Conservation (phyloP, 2,888 invertebrate species). For the Agrotis clavis region DNA sequence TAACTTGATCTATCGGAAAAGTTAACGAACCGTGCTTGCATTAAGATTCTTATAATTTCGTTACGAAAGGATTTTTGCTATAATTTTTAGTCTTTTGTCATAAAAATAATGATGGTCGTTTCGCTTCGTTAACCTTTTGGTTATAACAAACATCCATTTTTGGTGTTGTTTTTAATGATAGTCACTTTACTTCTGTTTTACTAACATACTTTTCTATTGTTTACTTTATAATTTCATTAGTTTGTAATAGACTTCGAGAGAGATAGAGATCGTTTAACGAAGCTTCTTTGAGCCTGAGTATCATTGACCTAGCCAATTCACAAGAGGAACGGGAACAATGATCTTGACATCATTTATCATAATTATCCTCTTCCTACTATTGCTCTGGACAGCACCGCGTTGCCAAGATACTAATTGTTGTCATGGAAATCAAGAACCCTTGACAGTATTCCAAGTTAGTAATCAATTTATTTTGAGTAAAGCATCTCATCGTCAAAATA, state of each 20-base stretch:
- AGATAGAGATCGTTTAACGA: neutral
- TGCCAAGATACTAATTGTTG: constrained; percentile 53
- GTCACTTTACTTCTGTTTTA: neutral
- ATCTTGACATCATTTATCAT: constrained; percentile 53
- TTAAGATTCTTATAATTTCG: constrained; percentile 62
- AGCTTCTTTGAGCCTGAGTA: constrained; percentile 6
- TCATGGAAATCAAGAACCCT: constrained; percentile 46
- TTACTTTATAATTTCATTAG: constrained; percentile 10
- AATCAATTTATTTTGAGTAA: constrained; percentile 29
- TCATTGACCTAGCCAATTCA: constrained; percentile 25
- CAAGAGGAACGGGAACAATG: constrained; percentile 37
- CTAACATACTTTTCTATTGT: constrained; percentile 27
- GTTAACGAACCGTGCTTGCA: constrained; percentile 70
- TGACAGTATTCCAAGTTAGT: constrained; percentile 54
- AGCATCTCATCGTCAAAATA: constrained; percentile 30
- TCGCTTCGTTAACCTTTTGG: constrained; percentile 3
- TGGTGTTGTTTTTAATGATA: constrained; percentile 14
- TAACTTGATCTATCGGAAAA: constrained; percentile 69
- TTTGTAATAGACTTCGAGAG: neutral
- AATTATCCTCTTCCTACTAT: constrained; percentile 48
- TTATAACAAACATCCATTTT: constrained; percentile 7
- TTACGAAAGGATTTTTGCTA: constrained; percentile 50
- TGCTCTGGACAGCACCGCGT: constrained; percentile 34
- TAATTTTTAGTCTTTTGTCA: constrained; percentile 35
- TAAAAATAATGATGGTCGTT: constrained; percentile 17